Conservation (phyloP, 1,140 invertebrate species). For the Drosophila melanogaster region DNA sequence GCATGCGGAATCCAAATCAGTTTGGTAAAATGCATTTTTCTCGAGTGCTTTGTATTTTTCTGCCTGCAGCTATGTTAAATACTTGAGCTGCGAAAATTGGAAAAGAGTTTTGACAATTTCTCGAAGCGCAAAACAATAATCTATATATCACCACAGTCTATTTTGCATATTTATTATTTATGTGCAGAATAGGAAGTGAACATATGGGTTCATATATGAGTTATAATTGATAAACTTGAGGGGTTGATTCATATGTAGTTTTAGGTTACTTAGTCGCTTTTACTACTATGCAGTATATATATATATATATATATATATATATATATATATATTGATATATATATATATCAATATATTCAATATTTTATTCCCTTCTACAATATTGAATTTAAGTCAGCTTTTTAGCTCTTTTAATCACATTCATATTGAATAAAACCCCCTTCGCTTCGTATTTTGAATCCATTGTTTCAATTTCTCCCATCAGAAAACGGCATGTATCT, state of each 20-base stretch:
- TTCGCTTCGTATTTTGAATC: neutral
- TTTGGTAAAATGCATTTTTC: conserved; percentile 51
- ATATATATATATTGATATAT: no score
- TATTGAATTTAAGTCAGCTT: no score
- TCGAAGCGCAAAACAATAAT: conserved; percentile 1
- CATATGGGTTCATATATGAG: conserved; percentile 3
- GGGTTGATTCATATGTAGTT: neutral
- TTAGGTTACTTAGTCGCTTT: neutral
- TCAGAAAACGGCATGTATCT: neutral
- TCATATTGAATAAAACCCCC: neutral
- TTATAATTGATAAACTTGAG: neutral
- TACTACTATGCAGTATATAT: no score
- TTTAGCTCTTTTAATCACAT: neutral
- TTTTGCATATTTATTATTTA: conserved; percentile 14
- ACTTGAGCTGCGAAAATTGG: conserved; percentile 12
- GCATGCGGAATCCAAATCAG: conserved; percentile 48
- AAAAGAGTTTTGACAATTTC: conserved; percentile 33
- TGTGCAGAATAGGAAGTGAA: conserved; percentile 2
- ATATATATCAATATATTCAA: no score
- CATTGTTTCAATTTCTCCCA: conserved; percentile 11
- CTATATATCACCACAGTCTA: conserved; percentile 2
- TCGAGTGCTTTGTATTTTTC: neutral
- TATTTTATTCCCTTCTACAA: no score
- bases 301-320: no score
- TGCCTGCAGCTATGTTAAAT: neutral